phyloP scores from a whole-genome alignment of 2,797 vertebrate species.

The Scarus forsteni region DNA sequence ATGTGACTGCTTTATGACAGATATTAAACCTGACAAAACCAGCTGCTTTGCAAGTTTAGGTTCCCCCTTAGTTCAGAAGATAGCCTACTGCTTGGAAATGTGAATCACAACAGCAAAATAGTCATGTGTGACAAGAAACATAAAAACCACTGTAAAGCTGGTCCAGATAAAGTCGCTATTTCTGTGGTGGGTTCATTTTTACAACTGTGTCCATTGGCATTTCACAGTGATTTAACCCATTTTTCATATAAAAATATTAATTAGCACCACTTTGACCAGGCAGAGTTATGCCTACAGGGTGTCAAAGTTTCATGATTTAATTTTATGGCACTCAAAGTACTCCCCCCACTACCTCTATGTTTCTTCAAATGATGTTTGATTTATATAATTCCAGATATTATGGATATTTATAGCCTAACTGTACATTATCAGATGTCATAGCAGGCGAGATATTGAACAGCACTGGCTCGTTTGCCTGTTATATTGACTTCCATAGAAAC shows the following conservation, averaged over 20 bases:
- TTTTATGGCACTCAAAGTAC: too few relatives aligned
- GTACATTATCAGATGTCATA: background rate
- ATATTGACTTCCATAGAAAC: slow-evolving; percentile 31
- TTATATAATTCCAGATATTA: background rate
- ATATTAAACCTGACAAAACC: too few relatives aligned
- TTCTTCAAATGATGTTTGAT: background rate
- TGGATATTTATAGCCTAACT: background rate
- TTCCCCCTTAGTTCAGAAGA: background rate
- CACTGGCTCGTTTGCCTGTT: slow-evolving; percentile 11
- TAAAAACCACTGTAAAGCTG: background rate
- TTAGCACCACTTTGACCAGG: background rate
- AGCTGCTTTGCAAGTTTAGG: background rate
- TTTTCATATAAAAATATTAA: slow-evolving; percentile 4
- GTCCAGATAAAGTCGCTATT: background rate
- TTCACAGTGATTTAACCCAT: background rate
- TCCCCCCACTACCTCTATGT: background rate
- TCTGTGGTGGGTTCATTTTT: background rate
- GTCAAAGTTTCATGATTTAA: background rate
- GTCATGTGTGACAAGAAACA: too few relatives aligned
- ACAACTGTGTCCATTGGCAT: background rate
- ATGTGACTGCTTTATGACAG: too few relatives aligned
- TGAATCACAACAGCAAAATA: background rate
- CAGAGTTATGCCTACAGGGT: background rate
- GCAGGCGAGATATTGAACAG: slow-evolving; percentile 1
- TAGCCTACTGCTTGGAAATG: background rate